Base-by-base conservation (phyloP, 2,113 vertebrate species). In the Entomyzon cyanotis region DNA sequence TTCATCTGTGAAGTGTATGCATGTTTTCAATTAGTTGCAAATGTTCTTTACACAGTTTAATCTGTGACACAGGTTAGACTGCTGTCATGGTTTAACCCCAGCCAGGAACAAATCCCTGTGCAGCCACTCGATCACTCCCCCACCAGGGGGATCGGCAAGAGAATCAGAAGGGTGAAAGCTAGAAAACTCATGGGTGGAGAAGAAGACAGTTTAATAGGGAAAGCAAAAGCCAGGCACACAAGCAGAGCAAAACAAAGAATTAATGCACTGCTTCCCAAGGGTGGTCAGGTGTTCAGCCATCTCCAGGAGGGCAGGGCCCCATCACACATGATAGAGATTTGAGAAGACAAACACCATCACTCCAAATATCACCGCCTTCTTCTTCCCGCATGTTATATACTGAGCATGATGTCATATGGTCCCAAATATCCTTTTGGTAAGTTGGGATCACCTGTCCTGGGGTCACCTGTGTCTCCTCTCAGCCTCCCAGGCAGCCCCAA, bases 11-110 rank as follows among this genome's bases (percentile, higher is more conserved):
- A 92, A 91, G 35, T 39, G 12, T 68, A 62, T 94, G n/a, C 1
- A 0, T 64, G 64, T 90, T 96, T 95, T 91, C 77, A 89, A 64
- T 91, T 96, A 95, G 46, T 47, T 58, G 33, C 21, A 90, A 83
- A 85, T 91, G 46, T 85, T 82, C 64, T 82, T 97, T 84, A 91
- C 42, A 58, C 30, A 62, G 23, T 53, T 87, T 41, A 87, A 33
- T 87, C 35, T 42, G 74, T 35, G 21, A 85, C 46, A 62, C 30
- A 73, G 21, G 39, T 74, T 80, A 73, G n/a, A 39, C 14, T 85
- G 50, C 10, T 55, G n/a, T 53, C 1, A 1, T 55, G 24, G 21
- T 41, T 89, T 89, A 82, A 89, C 20, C 28, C 55, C 30, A 76
- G 39, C 13, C 52, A 69, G n/a, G 11, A 83, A 15, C 5, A 5